Percentiles rank a stretch among this genome's conserved stretches.
Evolutionary conservation across 2,888 invertebrate genomes (phyloP).

Genomic region (Phyllotreta striolata): DNA sequence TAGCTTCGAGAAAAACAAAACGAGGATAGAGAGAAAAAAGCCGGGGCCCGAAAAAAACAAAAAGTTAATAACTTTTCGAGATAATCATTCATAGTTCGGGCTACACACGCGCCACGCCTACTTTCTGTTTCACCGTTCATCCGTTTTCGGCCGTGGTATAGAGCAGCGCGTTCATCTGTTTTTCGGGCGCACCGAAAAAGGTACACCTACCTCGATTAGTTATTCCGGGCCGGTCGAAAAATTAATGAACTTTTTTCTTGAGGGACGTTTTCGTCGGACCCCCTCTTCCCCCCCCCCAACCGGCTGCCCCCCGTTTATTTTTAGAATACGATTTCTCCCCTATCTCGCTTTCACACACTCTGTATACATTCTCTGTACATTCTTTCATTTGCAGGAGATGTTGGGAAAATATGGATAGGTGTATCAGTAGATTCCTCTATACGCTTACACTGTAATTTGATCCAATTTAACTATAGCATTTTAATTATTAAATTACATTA

Average conservation of each 20-base stretch:
- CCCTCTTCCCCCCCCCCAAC: no score
- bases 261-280: no score
- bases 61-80: conserved; percentile 48
- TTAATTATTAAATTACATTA: no score
- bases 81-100: conserved; percentile 45
- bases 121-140: conserved; percentile 39
- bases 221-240: conserved; percentile 35
- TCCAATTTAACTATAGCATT: no score
- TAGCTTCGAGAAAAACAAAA: conserved; percentile 37
- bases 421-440: no score
- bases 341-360: no score
- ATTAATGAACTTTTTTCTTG: conserved; percentile 31
- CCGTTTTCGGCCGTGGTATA: conserved; percentile 23
- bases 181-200: conserved; percentile 34
- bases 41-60: conserved; percentile 32
- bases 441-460: no score
- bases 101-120: conserved; percentile 39
- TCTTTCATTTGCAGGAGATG: no score
- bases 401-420: no score
- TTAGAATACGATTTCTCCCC: no score
- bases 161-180: conserved; percentile 34
- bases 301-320: no score
- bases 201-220: conserved; percentile 40
- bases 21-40: background rate
- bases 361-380: no score